Evolutionary conservation across 2,113 vertebrate genomes (phyloP).

Genomic region (Alouatta palliata): DNA sequence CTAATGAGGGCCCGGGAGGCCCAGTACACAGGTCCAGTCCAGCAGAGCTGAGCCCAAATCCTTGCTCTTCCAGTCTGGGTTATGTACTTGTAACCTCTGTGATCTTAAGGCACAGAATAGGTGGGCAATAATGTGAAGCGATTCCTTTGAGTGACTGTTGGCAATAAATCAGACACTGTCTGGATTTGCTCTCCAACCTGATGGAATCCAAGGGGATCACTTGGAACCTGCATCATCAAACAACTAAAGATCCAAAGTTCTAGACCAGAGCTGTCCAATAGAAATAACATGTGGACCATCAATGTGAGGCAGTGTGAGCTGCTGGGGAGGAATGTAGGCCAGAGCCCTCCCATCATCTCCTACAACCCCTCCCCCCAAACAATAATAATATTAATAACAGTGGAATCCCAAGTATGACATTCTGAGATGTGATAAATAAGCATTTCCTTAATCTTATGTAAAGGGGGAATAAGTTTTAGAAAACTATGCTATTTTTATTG

Average conservation of each 20-base stretch:
- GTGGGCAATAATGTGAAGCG: background rate
- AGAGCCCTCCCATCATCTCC: background rate
- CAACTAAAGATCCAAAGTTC: background rate
- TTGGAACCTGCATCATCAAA: background rate
- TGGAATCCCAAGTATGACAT: background rate
- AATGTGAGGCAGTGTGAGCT: background rate
- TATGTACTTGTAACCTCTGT: background rate
- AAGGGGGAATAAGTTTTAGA: background rate
- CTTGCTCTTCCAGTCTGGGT: background rate
- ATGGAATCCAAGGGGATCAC: background rate
- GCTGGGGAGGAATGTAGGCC: rapidly evolving
- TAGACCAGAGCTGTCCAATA: background rate
- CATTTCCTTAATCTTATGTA: background rate
- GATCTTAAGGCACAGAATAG: background rate
- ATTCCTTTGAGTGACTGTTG: background rate
- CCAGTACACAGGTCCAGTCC: background rate
- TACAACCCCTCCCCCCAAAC: background rate
- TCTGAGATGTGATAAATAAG: background rate
- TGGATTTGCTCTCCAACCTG: background rate
- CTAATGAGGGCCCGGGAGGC: background rate
- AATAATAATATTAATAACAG: background rate
- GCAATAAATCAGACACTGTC: background rate
- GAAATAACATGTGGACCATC: background rate
- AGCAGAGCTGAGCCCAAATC: background rate
- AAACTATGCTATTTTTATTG: background rate